A percentile compares a stretch with the other conserved stretches of the same genome.
These are phyloP conservation scores for Eilema griseolum DNA, from an alignment of 2,888 invertebrate genomes.

Conservation along the genomic window DNA sequence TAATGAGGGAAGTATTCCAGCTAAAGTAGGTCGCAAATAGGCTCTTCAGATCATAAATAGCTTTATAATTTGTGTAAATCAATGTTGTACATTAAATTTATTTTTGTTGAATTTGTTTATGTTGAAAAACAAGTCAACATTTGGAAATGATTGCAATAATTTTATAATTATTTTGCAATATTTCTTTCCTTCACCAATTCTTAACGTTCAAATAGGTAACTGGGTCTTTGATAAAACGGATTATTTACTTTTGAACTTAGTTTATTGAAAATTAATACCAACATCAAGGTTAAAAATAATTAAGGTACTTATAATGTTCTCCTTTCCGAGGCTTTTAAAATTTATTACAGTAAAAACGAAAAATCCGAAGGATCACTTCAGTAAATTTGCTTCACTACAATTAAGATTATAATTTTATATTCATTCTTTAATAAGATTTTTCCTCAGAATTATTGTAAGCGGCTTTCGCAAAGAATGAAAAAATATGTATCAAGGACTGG, in stretches of 20 bases:
- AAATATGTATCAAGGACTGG: background rate
- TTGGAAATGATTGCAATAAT: too few species aligned
- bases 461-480: background rate
- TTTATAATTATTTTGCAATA: too few species aligned
- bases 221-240: background rate
- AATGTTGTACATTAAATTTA: constrained; percentile 23
- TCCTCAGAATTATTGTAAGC: background rate
- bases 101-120: constrained; percentile 21
- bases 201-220: background rate
- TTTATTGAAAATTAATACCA: too few species aligned
- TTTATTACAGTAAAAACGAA: background rate
- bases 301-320: background rate
- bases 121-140: background rate
- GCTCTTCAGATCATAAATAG: constrained; percentile 51
- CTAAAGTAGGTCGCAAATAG: constrained; percentile 44
- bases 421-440: background rate
- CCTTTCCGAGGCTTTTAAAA: background rate
- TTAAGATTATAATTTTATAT: background rate
- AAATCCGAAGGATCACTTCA: background rate
- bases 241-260: background rate
- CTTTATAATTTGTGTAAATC: constrained; percentile 46
- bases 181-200: too few species aligned
- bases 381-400: background rate
- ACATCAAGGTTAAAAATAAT: background rate
- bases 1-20: constrained; percentile 55